phyloP scores from a whole-genome alignment of 1,140 invertebrate genomes.

The Pseudomyrmex flavicornis region DNA sequence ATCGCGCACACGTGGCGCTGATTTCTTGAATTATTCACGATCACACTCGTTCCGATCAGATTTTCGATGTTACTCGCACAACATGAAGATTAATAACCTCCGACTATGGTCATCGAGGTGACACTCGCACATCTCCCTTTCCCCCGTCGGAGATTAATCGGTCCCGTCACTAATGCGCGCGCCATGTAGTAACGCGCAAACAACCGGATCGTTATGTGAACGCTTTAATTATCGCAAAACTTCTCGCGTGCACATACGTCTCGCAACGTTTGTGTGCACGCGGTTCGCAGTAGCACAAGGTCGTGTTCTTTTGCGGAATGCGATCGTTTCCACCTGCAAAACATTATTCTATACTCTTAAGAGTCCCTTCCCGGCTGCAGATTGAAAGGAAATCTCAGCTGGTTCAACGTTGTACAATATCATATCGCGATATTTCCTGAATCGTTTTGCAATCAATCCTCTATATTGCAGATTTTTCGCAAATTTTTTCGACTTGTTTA shows the following conservation, averaged over 20 bases:
- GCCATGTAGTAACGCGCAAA: constrained; percentile 22
- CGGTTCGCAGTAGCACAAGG: constrained; percentile 72
- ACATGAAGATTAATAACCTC: constrained; percentile 37
- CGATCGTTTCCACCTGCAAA: constrained; percentile 72
- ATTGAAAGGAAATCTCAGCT: constrained; percentile 64
- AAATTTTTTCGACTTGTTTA: too few relatives aligned
- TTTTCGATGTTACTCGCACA: constrained; percentile 21
- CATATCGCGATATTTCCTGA: too few relatives aligned
- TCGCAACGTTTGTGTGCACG: not conserved
- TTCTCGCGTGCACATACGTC: too few relatives aligned
- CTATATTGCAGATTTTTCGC: too few relatives aligned
- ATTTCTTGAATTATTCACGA: constrained; percentile 37
- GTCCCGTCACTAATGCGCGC: not conserved
- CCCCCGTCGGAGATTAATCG: constrained; percentile 34
- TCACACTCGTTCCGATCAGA: not conserved
- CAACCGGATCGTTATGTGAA: constrained; percentile 46
- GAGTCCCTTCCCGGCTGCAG: constrained; percentile 22
- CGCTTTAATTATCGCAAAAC: constrained; percentile 26
- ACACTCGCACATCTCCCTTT: not conserved
- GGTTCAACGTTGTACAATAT: not conserved
- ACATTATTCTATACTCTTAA: constrained; percentile 58
- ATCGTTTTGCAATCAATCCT: too few relatives aligned
- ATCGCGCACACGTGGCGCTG: not conserved
- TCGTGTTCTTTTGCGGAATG: constrained; percentile 62
- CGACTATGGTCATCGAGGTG: not conserved